phyloP scores from a whole-genome alignment of 2,888 invertebrate species.

The Dolichomitus sp. region DNA sequence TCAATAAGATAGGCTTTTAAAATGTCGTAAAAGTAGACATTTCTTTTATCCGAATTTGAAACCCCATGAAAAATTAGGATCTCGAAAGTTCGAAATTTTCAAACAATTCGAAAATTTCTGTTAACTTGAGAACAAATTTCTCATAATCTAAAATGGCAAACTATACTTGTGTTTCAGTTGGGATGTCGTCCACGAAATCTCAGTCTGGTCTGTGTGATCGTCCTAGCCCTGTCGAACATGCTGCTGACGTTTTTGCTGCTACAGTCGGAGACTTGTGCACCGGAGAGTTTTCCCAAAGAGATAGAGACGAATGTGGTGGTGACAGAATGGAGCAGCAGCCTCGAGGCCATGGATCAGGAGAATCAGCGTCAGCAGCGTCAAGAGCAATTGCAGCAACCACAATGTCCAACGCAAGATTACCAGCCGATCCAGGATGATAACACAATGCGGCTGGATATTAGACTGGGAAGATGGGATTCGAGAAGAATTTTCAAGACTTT shows the following conservation, averaged over 20 bases:
- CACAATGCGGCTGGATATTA: slow-evolving; percentile 88
- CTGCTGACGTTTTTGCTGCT: slow-evolving; percentile 88
- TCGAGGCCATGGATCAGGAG: slow-evolving; percentile 42
- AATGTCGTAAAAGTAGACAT: no score
- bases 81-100: no score
- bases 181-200: slow-evolving; percentile 91
- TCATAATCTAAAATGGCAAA: neutral
- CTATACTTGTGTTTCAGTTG: slow-evolving; percentile 79
- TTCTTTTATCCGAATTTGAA: no score
- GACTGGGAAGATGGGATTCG: slow-evolving; percentile 92
- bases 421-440: slow-evolving; percentile 72
- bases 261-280: slow-evolving; percentile 87
- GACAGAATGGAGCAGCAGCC: slow-evolving; percentile 71
- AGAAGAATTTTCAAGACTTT: slow-evolving; percentile 91
- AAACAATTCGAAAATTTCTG: no score
- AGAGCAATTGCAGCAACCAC: slow-evolving; percentile 66
- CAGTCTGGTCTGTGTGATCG: slow-evolving; percentile 89
- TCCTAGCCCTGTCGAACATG: slow-evolving; percentile 90
- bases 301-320: slow-evolving; percentile 76
- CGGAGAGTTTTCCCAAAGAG: slow-evolving; percentile 67
- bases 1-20: no score
- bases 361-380: slow-evolving; percentile 43
- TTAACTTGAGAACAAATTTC: neutral
- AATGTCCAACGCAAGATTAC: slow-evolving; percentile 74
- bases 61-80: no score